phyloP scores from a whole-genome alignment of 2,113 vertebrate genomes.

The Danionella cerebrum region DNA sequence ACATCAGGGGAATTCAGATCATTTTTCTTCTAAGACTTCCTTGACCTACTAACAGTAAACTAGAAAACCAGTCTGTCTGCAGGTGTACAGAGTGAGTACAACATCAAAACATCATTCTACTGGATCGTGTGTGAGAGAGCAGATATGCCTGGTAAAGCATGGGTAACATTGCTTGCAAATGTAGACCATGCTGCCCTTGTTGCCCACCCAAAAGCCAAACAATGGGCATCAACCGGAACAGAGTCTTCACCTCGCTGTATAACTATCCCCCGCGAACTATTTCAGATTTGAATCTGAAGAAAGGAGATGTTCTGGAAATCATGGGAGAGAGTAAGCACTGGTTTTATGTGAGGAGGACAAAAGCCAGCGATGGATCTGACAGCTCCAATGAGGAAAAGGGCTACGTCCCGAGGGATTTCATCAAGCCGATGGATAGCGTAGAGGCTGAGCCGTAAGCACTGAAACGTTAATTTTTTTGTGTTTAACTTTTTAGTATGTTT shows the following conservation, averaged over 20 bases:
- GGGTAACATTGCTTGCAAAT: constrained; percentile 13
- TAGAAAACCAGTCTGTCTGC: constrained; percentile 25
- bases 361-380: background rate
- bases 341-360: constrained; percentile 32
- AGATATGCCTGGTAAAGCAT: background rate
- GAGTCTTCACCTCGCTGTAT: background rate
- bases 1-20: background rate
- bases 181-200: background rate
- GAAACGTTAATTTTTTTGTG: no score
- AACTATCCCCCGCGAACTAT: constrained; percentile 6
- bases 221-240: background rate
- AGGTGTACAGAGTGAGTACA: background rate
- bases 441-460: constrained; percentile 45
- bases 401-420: constrained; percentile 33
- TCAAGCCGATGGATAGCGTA: constrained; percentile 35
- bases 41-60: background rate
- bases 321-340: constrained; percentile 21
- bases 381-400: background rate
- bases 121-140: no score
- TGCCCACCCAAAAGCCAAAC: background rate
- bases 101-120: no score
- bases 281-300: constrained; percentile 22
- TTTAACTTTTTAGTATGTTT: background rate
- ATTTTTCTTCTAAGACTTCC: background rate
- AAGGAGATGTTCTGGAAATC: constrained; percentile 42